Base-by-base conservation (phyloP, 2,888 invertebrate genomes). In the Cryptocephalus moraei region DNA sequence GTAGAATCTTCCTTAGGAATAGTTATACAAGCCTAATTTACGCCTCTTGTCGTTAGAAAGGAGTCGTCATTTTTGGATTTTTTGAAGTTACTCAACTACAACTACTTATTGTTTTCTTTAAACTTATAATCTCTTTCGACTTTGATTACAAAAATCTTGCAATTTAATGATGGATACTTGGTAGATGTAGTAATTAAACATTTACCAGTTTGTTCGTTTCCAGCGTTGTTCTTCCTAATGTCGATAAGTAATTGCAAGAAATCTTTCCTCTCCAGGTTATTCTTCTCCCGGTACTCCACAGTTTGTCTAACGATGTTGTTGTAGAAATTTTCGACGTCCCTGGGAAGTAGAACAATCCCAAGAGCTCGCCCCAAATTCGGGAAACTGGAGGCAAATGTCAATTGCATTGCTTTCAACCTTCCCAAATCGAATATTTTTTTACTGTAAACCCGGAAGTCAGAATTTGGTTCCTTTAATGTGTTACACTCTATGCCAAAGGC, bases 401-500 rank as follows among this genome's bases (percentile, higher is more conserved):
- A 1, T 11, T 32, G 22, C 10, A 31, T 12, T 1, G 4, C 1
- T 31, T 32, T 4, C 9, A 14, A 11, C n/a, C 10, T 3, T 1
- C 10, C 9, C 2, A 12, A 11, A 11, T 42, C 31, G 11, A 42
- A 42, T 2, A 42, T 42, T 13, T 42, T 42, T 32, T 10, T 43
- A 9, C 56, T 56, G 43, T 49, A 49, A 22, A 43, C 40, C 32
- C 51, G 45, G 61, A 78, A 78, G 10, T 45, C 48, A 2, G 75
- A 73, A 49, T 75, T 65, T 0, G 73, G 64, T 59, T 75, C 69
- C 42, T 70, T 68, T 41, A 78, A 73, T n/a, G 74, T 72, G 53
- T 78, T 74, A 51, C 74, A 74, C 49, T 78, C 74, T 3, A 79
- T 66, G 34, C 78, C 79, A 57, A 79, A 79, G n/a, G 76, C 78